phyloP scores from a whole-genome alignment of 2,113 vertebrate species.

The Riparia riparia region DNA sequence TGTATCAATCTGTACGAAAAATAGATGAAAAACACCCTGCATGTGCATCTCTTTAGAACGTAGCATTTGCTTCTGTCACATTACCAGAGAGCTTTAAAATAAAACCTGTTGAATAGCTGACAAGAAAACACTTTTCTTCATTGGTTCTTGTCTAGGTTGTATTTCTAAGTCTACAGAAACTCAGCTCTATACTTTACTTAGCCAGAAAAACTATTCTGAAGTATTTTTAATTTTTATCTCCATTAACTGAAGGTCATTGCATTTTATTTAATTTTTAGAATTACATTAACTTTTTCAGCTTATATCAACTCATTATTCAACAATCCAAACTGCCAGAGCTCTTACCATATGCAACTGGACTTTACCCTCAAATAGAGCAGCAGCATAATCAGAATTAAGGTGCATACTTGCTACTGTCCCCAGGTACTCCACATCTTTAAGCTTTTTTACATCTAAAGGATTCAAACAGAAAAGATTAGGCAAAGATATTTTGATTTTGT shows the following conservation, averaged over 20 bases:
- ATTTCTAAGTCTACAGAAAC: neutral
- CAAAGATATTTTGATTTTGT: neutral
- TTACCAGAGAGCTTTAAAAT: neutral
- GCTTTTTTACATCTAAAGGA: slow-evolving; percentile 82
- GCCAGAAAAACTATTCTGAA: neutral
- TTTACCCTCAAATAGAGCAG: slow-evolving; percentile 95
- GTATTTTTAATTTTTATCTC: neutral
- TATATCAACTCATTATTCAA: neutral
- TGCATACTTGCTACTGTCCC: slow-evolving; percentile 91
- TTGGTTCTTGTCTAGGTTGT: neutral
- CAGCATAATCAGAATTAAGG: slow-evolving; percentile 93
- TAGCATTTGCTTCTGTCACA: neutral
- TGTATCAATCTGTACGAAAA: neutral
- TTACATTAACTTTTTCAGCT: neutral
- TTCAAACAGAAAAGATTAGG: neutral
- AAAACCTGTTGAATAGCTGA: neutral
- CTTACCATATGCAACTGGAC: slow-evolving; percentile 96
- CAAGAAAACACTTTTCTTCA: neutral
- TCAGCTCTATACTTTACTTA: neutral
- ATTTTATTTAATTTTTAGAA: neutral
- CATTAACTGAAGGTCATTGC: neutral
- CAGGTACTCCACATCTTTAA: slow-evolving; percentile 94
- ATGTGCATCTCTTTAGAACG: neutral
- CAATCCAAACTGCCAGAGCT: neutral
- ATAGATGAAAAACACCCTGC: neutral